A percentile compares a stretch with the other conserved stretches of the same genome.
phyloP scores from a whole-genome alignment of 2,888 invertebrate species.

The Ernsta delagoae region DNA sequence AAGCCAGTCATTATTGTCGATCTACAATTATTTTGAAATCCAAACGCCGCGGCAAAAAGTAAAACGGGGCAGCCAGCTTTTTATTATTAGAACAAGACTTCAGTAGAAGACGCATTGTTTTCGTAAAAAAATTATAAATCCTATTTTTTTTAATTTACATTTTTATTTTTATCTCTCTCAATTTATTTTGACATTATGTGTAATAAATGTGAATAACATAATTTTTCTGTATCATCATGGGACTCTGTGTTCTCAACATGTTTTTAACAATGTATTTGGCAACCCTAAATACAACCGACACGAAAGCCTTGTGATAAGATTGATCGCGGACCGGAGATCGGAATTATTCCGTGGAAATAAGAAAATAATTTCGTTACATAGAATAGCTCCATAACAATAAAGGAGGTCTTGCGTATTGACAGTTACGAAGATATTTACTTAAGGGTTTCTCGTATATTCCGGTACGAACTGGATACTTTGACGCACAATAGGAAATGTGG shows the following conservation, averaged over 20 bases:
- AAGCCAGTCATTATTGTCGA: conserved; percentile 1
- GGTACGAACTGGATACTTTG: background rate
- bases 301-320: conserved; percentile 51
- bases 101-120: too few relatives aligned
- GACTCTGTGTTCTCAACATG: too few relatives aligned
- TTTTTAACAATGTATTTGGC: background rate
- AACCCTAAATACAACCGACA: conserved; percentile 21
- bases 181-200: too few relatives aligned
- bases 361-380: conserved; percentile 57
- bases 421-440: conserved; percentile 30
- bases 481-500: too few relatives aligned
- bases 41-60: background rate
- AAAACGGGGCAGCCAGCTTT: too few relatives aligned
- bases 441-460: conserved; percentile 8
- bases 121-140: too few relatives aligned
- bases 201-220: too few relatives aligned
- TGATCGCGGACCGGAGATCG: conserved; percentile 49
- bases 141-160: too few relatives aligned
- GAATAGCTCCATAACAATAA: conserved; percentile 54
- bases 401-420: conserved; percentile 48
- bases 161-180: background rate
- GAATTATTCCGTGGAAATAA: conserved; percentile 51
- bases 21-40: conserved; percentile 28
- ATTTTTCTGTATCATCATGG: too few relatives aligned
- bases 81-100: too few relatives aligned